These are phyloP conservation scores for Tyria jacobaeae DNA, from an alignment of 2,888 invertebrate genomes.

Conservation along the genomic window DNA sequence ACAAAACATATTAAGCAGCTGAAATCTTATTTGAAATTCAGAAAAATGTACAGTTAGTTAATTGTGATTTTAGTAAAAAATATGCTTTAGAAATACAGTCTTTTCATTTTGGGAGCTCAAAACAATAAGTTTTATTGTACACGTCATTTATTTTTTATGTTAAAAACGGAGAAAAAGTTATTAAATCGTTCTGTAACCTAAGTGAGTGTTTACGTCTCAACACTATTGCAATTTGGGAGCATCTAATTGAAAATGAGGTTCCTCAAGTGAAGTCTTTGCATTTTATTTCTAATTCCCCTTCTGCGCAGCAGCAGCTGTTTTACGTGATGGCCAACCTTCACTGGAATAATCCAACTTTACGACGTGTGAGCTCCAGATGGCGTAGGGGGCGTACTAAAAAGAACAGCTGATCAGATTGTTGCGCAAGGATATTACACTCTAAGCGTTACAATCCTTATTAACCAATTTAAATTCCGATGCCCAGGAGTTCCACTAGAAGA, in stretches of 20 bases:
- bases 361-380: conserved; percentile 26
- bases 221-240: conserved; percentile 8
- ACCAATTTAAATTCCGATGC: conserved; percentile 6
- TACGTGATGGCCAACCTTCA: conserved; percentile 20
- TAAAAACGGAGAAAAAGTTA: conserved; percentile 8
- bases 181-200: conserved; percentile 8
- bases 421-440: conserved; percentile 2
- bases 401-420: conserved; percentile 21
- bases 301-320: conserved; percentile 29
- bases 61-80: too few species aligned
- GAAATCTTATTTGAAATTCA: too few species aligned
- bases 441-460: neutral
- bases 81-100: too few species aligned
- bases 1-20: too few species aligned
- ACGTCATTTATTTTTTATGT: conserved; percentile 13
- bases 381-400: conserved; percentile 49
- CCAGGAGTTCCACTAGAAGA: conserved; percentile 11
- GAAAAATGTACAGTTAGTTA: too few species aligned
- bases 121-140: conserved; percentile 10
- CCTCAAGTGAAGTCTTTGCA: conserved; percentile 18
- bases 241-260: conserved; percentile 5
- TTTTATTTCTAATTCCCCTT: conserved; percentile 29
- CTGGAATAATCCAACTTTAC: conserved; percentile 20
- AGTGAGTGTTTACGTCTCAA: conserved; percentile 8
- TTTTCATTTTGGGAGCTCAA: neutral